Conservation (phyloP, 1,140 invertebrate species). For the Plodia interpunctella region DNA sequence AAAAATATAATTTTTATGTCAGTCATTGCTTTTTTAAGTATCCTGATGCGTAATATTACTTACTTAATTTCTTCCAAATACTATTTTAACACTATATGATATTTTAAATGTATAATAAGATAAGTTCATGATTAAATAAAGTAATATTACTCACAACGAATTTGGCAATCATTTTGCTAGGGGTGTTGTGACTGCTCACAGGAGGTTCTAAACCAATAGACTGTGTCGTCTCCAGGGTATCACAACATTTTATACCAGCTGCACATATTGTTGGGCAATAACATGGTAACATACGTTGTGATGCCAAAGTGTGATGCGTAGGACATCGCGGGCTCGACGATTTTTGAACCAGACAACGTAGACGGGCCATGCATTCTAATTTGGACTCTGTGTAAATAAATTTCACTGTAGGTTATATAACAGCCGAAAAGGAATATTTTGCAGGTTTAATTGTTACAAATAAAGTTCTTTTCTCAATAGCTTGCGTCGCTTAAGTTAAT, state of each 20-base stretch:
- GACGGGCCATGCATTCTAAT: conserved; percentile 64
- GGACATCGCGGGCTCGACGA: conserved; percentile 47
- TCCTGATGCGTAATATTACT: no score
- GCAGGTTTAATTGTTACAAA: conserved; percentile 1
- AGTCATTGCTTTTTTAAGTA: background rate
- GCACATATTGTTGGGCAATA: conserved; percentile 54
- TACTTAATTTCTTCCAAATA: conserved; percentile 4
- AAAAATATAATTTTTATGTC: conserved; percentile 2
- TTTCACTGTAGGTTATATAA: conserved; percentile 69
- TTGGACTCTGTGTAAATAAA: conserved; percentile 50
- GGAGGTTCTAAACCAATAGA: conserved; percentile 46
- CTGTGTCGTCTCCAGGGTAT: conserved; percentile 51
- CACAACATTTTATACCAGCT: conserved; percentile 62
- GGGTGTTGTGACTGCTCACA: conserved; percentile 63
- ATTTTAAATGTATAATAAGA: conserved; percentile 14
- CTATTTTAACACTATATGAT: background rate
- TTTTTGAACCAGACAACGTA: conserved; percentile 58
- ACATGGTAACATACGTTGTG: conserved; percentile 25
- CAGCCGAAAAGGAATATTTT: conserved; percentile 37
- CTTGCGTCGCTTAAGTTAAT: background rate
- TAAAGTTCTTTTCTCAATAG: conserved; percentile 9
- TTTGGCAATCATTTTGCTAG: conserved; percentile 79
- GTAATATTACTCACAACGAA: conserved; percentile 79
- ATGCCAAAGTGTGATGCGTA: conserved; percentile 48
- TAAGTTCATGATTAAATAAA: no score